Conservation (phyloP, 2,113 vertebrate species). For the Melanocharis versteri region DNA sequence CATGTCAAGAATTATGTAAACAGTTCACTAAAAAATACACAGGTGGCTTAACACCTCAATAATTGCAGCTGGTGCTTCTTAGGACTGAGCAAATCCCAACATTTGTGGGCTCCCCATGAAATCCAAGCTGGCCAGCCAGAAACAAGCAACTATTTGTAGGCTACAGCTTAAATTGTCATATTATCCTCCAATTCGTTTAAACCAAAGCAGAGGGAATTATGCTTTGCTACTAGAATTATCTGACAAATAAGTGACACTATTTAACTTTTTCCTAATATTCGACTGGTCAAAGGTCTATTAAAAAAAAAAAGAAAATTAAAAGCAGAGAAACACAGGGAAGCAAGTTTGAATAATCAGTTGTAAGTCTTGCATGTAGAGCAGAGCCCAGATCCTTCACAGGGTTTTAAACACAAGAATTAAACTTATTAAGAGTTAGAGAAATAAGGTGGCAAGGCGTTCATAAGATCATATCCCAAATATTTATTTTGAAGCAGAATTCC, state of each 20-base stretch:
- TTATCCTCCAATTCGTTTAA: background rate
- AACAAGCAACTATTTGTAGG: background rate
- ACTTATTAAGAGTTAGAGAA: background rate
- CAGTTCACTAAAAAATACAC: background rate
- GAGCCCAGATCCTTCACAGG: background rate
- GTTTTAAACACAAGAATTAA: background rate
- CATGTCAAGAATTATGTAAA: background rate
- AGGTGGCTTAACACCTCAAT: background rate
- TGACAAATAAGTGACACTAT: background rate
- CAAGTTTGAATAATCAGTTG: background rate
- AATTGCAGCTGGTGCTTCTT: background rate
- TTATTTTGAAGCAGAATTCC: background rate
- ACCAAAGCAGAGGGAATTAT: background rate
- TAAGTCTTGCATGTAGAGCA: background rate
- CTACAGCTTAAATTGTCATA: background rate
- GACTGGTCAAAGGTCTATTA: background rate
- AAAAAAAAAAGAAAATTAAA: background rate
- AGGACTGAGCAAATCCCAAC: background rate
- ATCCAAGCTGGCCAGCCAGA: background rate
- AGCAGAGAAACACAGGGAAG: background rate
- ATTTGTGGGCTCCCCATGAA: background rate
- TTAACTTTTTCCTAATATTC: background rate
- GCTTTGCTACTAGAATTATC: background rate
- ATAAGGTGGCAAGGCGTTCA: background rate
- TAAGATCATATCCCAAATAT: background rate